Base-by-base conservation (phyloP, 2,113 vertebrate species). In the Lagopus muta region DNA sequence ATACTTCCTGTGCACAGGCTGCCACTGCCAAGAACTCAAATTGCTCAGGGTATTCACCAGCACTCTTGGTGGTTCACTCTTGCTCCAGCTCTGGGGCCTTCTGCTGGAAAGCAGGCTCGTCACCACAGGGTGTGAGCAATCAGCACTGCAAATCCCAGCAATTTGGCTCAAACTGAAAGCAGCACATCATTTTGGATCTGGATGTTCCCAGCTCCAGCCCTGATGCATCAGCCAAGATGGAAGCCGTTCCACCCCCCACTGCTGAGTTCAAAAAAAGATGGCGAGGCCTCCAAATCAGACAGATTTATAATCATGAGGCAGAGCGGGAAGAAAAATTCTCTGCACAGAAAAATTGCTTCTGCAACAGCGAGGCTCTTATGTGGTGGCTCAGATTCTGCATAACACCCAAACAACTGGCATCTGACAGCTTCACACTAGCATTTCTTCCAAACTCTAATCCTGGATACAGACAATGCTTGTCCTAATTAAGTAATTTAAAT, bases 401-500 rank as follows among this genome's bases (percentile, higher is more conserved):
- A 72, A 62, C 50, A 86, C 45, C 84, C 79, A 60, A 75, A 80
- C 36, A 28, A 85, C 30, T 34, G 27, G 58, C 73, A 88, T 21
- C 65, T 65, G 70, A 78, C 65, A 72, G 80, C 92, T 89, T 75
- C 67, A 42, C 8, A 38, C 24, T 0, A 65, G 45, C 30, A 1
- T 21, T 70, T 88, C 67, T 77, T 82, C 86, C 21, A 48, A 54
- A 10, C 54, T 71, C 82, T 82, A 70, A 79, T 43, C 71, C 84
- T 54, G 57, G 64, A 34, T 72, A 82, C 48, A 72, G 60, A 40
- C 52, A 58, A 55, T 57, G 76, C 88, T 88, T 80, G 50, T 91
- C 40, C 38, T 90, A 86, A 93, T 86, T 77, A 84, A 89, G 71
- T 61, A 78, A 76, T 92, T 92, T 83, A 93, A 94, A 91, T 60